Evolutionary conservation across 2,888 invertebrate species (phyloP).

Genomic region (Drosophila prostipennis): DNA sequence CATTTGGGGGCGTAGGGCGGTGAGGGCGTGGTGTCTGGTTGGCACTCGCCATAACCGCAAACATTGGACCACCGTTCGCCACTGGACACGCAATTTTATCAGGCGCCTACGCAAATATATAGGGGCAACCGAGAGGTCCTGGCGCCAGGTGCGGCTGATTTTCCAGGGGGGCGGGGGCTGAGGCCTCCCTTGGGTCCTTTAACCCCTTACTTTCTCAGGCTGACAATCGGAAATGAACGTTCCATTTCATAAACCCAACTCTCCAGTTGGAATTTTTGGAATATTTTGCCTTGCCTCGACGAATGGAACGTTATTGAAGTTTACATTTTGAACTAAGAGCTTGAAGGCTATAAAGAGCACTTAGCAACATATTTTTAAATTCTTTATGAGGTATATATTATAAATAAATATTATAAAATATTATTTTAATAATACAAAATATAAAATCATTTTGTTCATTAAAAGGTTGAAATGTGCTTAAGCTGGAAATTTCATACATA

Average conservation of each 20-base stretch:
- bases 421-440: too few species aligned
- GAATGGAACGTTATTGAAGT: too few species aligned
- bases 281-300: not conserved
- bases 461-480: too few species aligned
- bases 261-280: not conserved
- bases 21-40: slow-evolving; percentile 16
- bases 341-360: too few species aligned
- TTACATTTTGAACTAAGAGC: too few species aligned
- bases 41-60: slow-evolving; percentile 46
- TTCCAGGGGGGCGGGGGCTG: not conserved
- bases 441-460: too few species aligned
- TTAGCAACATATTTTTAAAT: too few species aligned
- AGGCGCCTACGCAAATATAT: slow-evolving; percentile 48
- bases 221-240: slow-evolving; percentile 8
- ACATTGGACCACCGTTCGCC: slow-evolving; percentile 40
- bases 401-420: too few species aligned
- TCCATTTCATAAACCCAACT: slow-evolving; percentile 4
- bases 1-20: slow-evolving; percentile 1
- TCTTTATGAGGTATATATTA: too few species aligned
- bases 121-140: slow-evolving; percentile 14
- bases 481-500: too few species aligned
- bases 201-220: slow-evolving; percentile 9
- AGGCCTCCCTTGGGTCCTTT: slow-evolving; percentile 2
- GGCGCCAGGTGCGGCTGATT: slow-evolving; percentile 30
- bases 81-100: slow-evolving; percentile 54